phyloP scores from a whole-genome alignment of 2,797 vertebrate species.

The Rallus crepitans region DNA sequence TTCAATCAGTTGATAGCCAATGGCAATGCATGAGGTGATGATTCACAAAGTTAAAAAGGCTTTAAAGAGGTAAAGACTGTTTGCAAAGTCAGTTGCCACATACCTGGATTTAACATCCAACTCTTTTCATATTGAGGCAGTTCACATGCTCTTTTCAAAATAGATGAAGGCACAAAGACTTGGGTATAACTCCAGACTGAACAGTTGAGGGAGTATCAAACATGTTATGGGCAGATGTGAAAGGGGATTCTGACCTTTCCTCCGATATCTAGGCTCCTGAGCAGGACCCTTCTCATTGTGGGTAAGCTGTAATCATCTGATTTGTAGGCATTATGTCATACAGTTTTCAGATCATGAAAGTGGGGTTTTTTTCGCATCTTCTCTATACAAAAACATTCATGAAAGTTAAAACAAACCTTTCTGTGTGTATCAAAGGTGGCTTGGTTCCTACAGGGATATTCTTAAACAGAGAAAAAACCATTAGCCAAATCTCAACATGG shows the following conservation, averaged over 20 bases:
- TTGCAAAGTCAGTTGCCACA: neutral
- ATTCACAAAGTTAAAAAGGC: neutral
- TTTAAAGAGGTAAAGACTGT: neutral
- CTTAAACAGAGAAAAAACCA: neutral
- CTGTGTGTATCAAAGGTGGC: neutral
- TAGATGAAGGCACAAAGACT: neutral
- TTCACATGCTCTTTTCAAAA: neutral
- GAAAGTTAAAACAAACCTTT: neutral
- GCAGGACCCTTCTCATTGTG: neutral
- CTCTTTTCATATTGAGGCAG: neutral
- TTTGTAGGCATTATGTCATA: neutral
- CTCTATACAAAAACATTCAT: neutral
- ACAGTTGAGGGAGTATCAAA: neutral
- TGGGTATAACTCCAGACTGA: neutral
- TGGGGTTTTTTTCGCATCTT: neutral
- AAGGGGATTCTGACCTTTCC: neutral
- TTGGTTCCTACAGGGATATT: neutral
- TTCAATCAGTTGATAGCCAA: neutral
- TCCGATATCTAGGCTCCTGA: neutral
- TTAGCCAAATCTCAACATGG: neutral
- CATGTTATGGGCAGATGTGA: neutral
- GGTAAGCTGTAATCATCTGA: neutral
- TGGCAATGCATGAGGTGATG: neutral
- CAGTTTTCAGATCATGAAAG: neutral
- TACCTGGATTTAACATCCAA: neutral